Conservation (phyloP, 1,140 invertebrate species). For the Hydropsyche tenuis region DNA sequence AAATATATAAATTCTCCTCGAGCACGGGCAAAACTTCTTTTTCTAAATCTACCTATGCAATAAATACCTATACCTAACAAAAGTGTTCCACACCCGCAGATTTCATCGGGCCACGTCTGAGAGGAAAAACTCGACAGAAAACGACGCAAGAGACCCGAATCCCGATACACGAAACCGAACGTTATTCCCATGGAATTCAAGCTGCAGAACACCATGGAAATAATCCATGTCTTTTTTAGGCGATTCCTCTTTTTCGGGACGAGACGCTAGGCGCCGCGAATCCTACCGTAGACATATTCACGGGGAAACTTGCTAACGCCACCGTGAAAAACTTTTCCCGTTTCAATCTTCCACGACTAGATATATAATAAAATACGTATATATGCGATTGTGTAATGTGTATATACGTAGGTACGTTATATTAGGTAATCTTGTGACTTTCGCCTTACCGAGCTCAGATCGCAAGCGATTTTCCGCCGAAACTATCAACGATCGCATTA, state of each 20-base stretch:
- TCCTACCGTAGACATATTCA: conserved; percentile 51
- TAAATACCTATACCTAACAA: conserved; percentile 51
- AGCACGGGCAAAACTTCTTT: conserved; percentile 46
- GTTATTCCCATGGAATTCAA: conserved; percentile 19
- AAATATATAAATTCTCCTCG: conserved; percentile 26
- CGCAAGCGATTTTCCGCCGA: no score
- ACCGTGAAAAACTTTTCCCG: conserved; percentile 51
- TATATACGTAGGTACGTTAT: background rate
- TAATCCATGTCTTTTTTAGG: conserved; percentile 42
- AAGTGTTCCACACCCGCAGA: conserved; percentile 48
- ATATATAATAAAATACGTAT: conserved; percentile 40
- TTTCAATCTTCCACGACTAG: conserved; percentile 47
- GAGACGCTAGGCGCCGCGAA: conserved; percentile 48
- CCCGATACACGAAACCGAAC: background rate
- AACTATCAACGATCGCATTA: no score
- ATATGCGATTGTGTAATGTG: background rate
- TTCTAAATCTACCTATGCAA: conserved; percentile 51
- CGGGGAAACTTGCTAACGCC: conserved; percentile 50
- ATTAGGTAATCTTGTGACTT: no score
- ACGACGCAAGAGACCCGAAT: conserved; percentile 25
- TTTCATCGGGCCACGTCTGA: conserved; percentile 40
- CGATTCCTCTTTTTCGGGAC: conserved; percentile 49
- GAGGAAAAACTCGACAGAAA: conserved; percentile 3
- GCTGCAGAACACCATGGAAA: conserved; percentile 6
- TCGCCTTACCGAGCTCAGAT: no score